phyloP scores from a whole-genome alignment of 2,797 vertebrate species.

The Avahi laniger region DNA sequence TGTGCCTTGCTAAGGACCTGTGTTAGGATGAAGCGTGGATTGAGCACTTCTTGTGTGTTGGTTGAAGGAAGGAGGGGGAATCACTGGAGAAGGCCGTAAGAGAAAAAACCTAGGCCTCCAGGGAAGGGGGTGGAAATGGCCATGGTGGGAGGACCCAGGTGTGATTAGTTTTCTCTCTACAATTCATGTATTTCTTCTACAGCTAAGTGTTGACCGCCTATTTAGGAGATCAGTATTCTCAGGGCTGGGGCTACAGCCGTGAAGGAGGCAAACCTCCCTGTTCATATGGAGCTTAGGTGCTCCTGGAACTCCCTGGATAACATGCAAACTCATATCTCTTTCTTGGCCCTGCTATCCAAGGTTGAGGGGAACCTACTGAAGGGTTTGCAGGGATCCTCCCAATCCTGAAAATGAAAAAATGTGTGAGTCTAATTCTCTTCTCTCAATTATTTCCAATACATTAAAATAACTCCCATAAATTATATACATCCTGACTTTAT shows the following conservation, averaged over 20 bases:
- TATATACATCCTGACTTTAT: background rate
- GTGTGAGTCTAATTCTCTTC: background rate
- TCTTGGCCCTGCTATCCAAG: background rate
- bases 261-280: background rate
- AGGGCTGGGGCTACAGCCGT: too few species aligned
- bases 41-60: background rate
- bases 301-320: fast-evolving
- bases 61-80: background rate
- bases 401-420: background rate
- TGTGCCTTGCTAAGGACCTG: background rate
- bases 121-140: background rate
- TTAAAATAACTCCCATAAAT: background rate
- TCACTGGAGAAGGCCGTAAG: background rate
- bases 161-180: background rate
- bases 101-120: background rate
- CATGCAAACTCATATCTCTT: background rate
- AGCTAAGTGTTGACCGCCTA: background rate
- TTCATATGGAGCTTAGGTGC: background rate
- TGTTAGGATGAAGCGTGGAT: background rate
- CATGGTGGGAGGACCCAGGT: background rate
- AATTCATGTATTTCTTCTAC: background rate
- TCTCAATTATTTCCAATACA: background rate
- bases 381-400: background rate
- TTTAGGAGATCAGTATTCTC: background rate
- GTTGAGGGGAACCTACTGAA: background rate